These are phyloP conservation scores for Laothoe populi DNA, from an alignment of 2,888 invertebrate species.

Conservation along the genomic window DNA sequence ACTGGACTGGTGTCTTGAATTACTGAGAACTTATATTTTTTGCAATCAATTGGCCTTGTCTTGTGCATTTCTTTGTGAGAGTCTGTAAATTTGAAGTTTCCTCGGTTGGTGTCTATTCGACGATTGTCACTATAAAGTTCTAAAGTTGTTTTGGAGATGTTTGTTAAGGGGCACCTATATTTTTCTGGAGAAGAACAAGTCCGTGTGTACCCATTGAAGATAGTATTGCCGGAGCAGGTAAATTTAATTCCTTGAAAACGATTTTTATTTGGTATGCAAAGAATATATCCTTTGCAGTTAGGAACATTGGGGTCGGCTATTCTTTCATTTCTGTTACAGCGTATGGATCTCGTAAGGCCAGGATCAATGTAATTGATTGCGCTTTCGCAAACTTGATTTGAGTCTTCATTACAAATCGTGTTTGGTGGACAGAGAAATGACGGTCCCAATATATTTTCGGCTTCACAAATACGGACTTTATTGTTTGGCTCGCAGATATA, in stretches of 20 bases:
- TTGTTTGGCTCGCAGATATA: slow-evolving; percentile 67
- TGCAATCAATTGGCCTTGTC: slow-evolving; percentile 68
- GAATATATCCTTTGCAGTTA: slow-evolving; percentile 77
- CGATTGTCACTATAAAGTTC: slow-evolving; percentile 54
- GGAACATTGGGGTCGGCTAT: slow-evolving; percentile 73
- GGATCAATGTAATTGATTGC: slow-evolving; percentile 68
- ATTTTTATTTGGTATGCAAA: slow-evolving; percentile 74
- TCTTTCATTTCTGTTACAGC: slow-evolving; percentile 70
- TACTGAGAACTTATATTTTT: slow-evolving; percentile 74
- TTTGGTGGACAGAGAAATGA: slow-evolving; percentile 69
- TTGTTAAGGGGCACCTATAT: slow-evolving; percentile 68
- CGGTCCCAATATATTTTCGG: slow-evolving; percentile 62
- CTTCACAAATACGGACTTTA: slow-evolving; percentile 69
- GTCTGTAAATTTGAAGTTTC: slow-evolving; percentile 31
- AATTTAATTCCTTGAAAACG: slow-evolving; percentile 78
- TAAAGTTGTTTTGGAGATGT: slow-evolving; percentile 48
- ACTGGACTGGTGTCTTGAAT: slow-evolving; percentile 62
- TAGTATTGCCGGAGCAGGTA: slow-evolving; percentile 72
- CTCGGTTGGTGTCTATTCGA: slow-evolving; percentile 45
- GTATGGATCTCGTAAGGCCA: slow-evolving; percentile 56
- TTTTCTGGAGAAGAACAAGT: slow-evolving; percentile 70
- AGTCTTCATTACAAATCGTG: slow-evolving; percentile 75
- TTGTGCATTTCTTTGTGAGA: slow-evolving; percentile 33
- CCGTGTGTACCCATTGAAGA: slow-evolving; percentile 72
- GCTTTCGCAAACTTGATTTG: slow-evolving; percentile 72